These are phyloP conservation scores for Clitarchus hookeri DNA, from an alignment of 2,888 invertebrate genomes.

Conservation along the genomic window DNA sequence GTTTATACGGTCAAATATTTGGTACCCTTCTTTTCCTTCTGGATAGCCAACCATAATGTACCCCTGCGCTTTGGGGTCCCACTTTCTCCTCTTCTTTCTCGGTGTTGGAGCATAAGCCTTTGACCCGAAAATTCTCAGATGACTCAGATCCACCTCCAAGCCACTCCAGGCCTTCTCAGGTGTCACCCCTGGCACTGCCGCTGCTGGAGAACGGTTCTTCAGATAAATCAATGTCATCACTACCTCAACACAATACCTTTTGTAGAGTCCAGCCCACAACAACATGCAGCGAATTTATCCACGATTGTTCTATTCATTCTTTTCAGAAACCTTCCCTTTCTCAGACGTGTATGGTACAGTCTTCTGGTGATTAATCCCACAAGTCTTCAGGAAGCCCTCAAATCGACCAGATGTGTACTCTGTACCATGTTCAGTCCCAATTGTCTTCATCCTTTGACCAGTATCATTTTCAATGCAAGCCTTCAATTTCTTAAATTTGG, in stretches of 20 bases:
- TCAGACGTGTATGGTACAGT: slow-evolving; percentile 49
- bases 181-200: slow-evolving; percentile 43
- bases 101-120: slow-evolving; percentile 49
- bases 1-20: not conserved
- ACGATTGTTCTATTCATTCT: slow-evolving; percentile 47
- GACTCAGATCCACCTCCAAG: slow-evolving; percentile 48
- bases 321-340: no score
- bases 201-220: not conserved
- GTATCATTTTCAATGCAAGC: not conserved
- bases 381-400: slow-evolving; percentile 38
- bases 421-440: not conserved
- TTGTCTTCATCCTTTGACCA: not conserved
- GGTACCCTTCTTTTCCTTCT: slow-evolving; percentile 42
- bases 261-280: slow-evolving; percentile 42
- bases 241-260: not conserved
- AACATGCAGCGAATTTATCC: slow-evolving; percentile 47
- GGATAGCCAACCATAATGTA: slow-evolving; percentile 51
- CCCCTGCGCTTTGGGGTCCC: slow-evolving; percentile 48
- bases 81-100: slow-evolving; percentile 49
- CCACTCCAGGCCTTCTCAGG: slow-evolving; percentile 51
- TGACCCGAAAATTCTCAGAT: slow-evolving; percentile 51
- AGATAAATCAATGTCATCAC: not conserved
- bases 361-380: slow-evolving; percentile 48
- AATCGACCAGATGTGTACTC: not conserved
- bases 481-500: not conserved